phyloP scores from a whole-genome alignment of 2,113 vertebrate species.

The Odobenus rosmarus region DNA sequence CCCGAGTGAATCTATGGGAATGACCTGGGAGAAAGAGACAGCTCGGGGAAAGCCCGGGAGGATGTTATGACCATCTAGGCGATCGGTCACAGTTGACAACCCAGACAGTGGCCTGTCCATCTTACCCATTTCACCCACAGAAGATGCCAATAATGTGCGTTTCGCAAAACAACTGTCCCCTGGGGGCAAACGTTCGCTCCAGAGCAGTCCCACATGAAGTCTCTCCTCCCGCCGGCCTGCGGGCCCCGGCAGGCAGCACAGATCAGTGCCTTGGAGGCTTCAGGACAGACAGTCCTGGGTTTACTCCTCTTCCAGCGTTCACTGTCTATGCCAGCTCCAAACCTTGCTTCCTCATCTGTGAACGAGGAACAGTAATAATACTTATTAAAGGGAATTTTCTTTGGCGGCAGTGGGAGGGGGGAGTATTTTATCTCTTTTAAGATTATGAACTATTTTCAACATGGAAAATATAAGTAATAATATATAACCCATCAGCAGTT shows the following conservation, averaged over 20 bases:
- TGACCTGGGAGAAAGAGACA: not conserved
- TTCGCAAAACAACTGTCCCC: not conserved
- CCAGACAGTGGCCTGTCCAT: not conserved
- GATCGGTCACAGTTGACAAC: not conserved
- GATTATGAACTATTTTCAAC: constrained; percentile 19
- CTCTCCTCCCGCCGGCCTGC: not conserved
- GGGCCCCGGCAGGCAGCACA: not conserved
- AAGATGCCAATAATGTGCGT: not conserved
- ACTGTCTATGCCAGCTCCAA: not conserved
- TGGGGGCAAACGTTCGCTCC: too few relatives aligned
- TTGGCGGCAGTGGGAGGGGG: not conserved
- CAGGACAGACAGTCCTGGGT: not conserved
- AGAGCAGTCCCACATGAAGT: not conserved
- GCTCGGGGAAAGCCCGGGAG: not conserved
- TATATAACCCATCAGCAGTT: not conserved
- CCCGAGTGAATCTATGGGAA: not conserved
- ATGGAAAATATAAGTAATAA: not conserved
- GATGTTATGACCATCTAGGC: not conserved
- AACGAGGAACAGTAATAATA: not conserved
- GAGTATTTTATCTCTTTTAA: not conserved
- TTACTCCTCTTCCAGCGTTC: not conserved
- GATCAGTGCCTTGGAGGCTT: not conserved
- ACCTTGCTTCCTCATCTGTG: not conserved
- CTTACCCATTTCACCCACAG: not conserved
- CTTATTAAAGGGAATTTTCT: not conserved